Evolutionary conservation across 2,888 invertebrate genomes (phyloP).

Genomic region (Drosophila bunnanda): DNA sequence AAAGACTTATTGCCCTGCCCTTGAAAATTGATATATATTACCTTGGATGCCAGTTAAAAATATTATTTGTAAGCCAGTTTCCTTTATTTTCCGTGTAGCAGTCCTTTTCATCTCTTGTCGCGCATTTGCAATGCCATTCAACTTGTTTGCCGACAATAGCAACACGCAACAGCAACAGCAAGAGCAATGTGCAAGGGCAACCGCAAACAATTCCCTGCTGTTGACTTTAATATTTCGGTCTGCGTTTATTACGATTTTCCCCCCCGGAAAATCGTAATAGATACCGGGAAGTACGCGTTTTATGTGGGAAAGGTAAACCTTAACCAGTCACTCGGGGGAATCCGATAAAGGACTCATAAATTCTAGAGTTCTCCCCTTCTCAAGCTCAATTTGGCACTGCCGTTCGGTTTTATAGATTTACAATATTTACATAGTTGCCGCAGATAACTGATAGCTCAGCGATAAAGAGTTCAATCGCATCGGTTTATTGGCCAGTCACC

Average conservation of each 20-base stretch:
- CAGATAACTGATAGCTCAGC: conserved; percentile 32
- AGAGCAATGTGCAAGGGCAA: conserved; percentile 23
- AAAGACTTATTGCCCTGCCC: neutral
- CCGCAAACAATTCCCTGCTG: conserved; percentile 53
- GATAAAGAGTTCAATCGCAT: conserved; percentile 79
- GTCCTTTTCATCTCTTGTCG: conserved; percentile 14
- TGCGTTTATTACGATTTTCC: conserved; percentile 41
- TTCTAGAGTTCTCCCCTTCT: conserved; percentile 16
- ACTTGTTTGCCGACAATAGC: conserved; percentile 56
- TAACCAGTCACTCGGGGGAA: conserved; percentile 36
- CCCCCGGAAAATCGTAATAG: conserved; percentile 19
- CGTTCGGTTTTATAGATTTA: conserved; percentile 49
- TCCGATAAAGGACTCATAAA: conserved; percentile 66
- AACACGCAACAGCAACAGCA: conserved; percentile 24
- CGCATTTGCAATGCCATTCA: conserved; percentile 63
- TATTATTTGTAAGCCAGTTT: neutral
- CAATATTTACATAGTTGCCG: conserved; percentile 55
- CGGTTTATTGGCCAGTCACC: conserved; percentile 64
- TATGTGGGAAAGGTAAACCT: conserved; percentile 74
- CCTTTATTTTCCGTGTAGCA: conserved; percentile 1
- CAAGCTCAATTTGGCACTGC: conserved; percentile 65
- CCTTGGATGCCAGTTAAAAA: neutral
- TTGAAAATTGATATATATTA: neutral
- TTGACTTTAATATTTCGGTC: conserved; percentile 66
- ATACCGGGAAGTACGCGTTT: conserved; percentile 31